A percentile compares a stretch with the other conserved stretches of the same genome.
These are phyloP conservation scores for Hemiprocne comata DNA, from an alignment of 2,113 vertebrate species.

Conservation along the genomic window DNA sequence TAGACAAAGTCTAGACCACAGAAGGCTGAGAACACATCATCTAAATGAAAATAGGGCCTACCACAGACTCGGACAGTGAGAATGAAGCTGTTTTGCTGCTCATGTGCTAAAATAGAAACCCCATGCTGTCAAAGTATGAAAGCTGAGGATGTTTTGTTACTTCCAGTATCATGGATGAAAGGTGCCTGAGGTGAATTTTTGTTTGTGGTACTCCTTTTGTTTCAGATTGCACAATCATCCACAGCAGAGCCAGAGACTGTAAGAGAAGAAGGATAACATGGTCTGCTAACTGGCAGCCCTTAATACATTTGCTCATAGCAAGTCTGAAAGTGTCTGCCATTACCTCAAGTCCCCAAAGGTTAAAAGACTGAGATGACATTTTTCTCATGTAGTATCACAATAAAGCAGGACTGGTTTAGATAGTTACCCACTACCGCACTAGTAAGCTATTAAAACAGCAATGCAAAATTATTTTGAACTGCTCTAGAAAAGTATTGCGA, in stretches of 20 bases:
- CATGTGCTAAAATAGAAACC: background rate
- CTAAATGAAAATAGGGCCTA: background rate
- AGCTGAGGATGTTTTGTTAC: background rate
- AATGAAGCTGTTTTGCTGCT: background rate
- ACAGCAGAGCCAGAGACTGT: background rate
- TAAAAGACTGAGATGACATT: background rate
- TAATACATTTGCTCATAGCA: background rate
- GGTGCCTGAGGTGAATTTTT: background rate
- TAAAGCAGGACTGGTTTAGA: background rate
- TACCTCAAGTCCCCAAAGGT: accelerated
- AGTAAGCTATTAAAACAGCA: background rate
- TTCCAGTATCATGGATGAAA: background rate
- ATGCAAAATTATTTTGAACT: background rate
- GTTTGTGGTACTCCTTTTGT: background rate
- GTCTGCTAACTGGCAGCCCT: background rate
- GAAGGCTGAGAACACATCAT: background rate
- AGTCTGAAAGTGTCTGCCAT: background rate
- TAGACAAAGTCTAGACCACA: background rate
- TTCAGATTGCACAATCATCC: background rate
- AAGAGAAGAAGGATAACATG: background rate
- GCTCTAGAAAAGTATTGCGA: background rate
- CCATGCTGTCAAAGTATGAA: background rate
- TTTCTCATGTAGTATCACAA: background rate
- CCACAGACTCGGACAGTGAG: background rate
- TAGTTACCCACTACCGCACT: background rate